A percentile compares a stretch with the other conserved stretches of the same genome.
Evolutionary conservation across 2,888 invertebrate genomes (phyloP).

Genomic region (Polietes domitor): DNA sequence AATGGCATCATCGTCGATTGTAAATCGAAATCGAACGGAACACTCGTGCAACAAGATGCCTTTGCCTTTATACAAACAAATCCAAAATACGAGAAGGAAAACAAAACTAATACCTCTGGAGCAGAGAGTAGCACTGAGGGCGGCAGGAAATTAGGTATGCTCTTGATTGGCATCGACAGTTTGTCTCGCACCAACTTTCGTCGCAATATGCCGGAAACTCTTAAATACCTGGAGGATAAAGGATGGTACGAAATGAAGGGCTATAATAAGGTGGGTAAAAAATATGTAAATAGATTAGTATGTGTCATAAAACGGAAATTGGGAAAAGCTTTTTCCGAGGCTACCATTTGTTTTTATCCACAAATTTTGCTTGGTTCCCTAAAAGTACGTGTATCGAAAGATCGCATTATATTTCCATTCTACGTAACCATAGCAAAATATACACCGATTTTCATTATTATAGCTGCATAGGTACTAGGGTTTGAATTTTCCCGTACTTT

Average conservation of each 20-base stretch:
- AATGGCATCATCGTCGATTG: conserved; percentile 73
- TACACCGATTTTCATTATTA: no score
- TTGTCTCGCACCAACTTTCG: conserved; percentile 90
- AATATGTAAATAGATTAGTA: no score
- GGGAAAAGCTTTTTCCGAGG: no score
- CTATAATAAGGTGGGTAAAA: conserved; percentile 87
- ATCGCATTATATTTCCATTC: no score
- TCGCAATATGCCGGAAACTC: conserved; percentile 87
- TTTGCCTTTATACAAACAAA: conserved; percentile 82
- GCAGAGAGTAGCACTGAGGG: conserved; percentile 64
- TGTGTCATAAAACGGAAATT: no score
- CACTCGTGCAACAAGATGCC: conserved; percentile 78
- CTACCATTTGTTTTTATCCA: no score
- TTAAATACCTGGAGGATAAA: conserved; percentile 83
- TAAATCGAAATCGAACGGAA: conserved; percentile 75
- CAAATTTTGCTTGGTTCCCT: no score
- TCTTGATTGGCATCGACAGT: conserved; percentile 92
- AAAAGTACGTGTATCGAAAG: no score
- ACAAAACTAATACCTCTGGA: neutral
- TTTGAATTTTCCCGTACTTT: no score
- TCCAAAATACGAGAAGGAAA: conserved; percentile 66
- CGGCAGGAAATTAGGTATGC: conserved; percentile 82
- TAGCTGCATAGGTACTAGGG: no score
- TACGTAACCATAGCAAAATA: no score
- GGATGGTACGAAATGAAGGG: conserved; percentile 87